Base-by-base conservation (phyloP, 2,113 vertebrate genomes). In the Daboia siamensis region DNA sequence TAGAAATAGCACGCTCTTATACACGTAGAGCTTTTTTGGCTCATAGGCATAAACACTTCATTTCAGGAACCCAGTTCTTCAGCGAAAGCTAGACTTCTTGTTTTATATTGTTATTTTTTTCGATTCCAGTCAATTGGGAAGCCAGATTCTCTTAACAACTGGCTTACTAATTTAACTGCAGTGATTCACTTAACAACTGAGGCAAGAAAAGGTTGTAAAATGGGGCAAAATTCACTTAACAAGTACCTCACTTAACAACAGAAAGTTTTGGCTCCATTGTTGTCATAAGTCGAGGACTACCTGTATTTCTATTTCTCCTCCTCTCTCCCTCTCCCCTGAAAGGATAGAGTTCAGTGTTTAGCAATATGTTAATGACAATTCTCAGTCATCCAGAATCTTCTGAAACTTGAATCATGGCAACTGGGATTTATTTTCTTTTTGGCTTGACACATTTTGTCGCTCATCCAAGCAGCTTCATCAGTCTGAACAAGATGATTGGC, bases 1-100 rank as follows among this genome's bases (percentile, higher is more conserved):
- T 92, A 93, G 93, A 96, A 96, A 96, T 80, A 95, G 93, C 93
- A 59, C 92, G 46, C 86, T 96, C 87, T 95, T 96, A 90, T 93
- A 96, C 91, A 94, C 91, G 92, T 94, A 95, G 97, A 94, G 93
- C 69, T 46, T 95, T 93, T 88, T 89, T 94, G 64, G n/a, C 90
- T 88, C 91, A 84, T 84, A 46, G 20, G 85, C 90, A 94, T 52
- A 95, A 94, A 93, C 44, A 91, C 94, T 94, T 96, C 29, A 74
- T 91, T 89, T 95, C 90, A 92, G 69, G 33, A 64, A 84, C 93
- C 84, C 91, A 29, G 55, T 86, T 94, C 88, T 90, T 93, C 93
- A 84, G 93, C 94, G 95, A 96, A 94, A 87, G 93, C 87, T 92
- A 94, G 57, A 95, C 95, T 96, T 93, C 95, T 5, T 95, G 94